phyloP scores from a whole-genome alignment of 1,140 invertebrate species.

The Lepidurus couesii region DNA sequence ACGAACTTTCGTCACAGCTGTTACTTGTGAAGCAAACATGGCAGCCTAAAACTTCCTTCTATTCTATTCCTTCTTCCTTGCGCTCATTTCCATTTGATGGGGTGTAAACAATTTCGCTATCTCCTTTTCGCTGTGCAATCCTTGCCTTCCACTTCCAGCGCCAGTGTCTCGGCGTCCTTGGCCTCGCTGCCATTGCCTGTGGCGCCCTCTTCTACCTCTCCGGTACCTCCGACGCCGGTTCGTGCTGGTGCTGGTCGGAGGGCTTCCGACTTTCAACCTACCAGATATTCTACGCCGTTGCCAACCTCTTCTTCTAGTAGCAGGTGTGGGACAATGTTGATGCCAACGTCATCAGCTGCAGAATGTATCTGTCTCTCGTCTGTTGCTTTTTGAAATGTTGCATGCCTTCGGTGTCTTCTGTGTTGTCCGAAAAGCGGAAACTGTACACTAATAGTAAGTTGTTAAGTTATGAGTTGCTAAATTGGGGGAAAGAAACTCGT shows the following conservation, averaged over 20 bases:
- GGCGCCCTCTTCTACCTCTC: slow-evolving; percentile 8
- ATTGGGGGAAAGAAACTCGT: no score
- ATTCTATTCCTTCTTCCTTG: neutral
- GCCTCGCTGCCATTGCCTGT: slow-evolving; percentile 1
- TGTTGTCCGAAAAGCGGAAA: neutral
- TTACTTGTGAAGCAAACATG: neutral
- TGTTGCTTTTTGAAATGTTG: slow-evolving; percentile 12
- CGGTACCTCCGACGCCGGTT: neutral
- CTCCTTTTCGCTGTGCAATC: neutral
- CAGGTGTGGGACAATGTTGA: neutral
- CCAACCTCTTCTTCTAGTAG: neutral
- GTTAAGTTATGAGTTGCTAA: no score
- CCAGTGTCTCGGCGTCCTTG: slow-evolving; percentile 5
- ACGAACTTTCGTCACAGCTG: neutral
- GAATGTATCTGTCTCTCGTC: neutral
- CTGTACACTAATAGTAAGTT: no score
- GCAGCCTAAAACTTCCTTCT: neutral
- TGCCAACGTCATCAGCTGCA: neutral
- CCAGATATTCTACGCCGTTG: neutral
- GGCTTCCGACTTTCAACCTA: slow-evolving; percentile 7
- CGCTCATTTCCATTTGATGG: neutral
- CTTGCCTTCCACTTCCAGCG: neutral
- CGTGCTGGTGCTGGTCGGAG: neutral
- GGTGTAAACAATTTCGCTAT: neutral
- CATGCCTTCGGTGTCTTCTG: neutral